Base-by-base conservation (phyloP, 2,888 invertebrate genomes). In the Noctuana brunneofusca region DNA sequence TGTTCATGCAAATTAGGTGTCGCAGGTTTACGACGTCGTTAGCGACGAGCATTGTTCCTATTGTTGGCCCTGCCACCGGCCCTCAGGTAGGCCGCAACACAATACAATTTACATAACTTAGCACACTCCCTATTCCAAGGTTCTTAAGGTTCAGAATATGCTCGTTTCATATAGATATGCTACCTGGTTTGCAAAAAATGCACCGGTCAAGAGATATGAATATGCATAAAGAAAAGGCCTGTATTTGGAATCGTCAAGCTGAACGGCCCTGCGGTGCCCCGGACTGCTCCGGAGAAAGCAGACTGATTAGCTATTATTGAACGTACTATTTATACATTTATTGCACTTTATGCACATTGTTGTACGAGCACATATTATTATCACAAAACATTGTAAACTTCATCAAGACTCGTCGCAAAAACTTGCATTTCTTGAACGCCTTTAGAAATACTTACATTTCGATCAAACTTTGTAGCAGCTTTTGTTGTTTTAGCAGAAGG, bases 151-250 rank as follows among this genome's bases (percentile, higher is more conserved):
- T 53, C 52, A 59, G 3, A 43, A 41, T 41, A 6, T 43, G 18
- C n/a, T 3, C 46, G 12, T 5, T 38, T 8, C 20, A 16, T 11
- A 2, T 12, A 46, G 11, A 20, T 9, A 22, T 16, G 59, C 32
- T 53, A 53, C 59, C 59, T 59, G 59, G 46, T 12, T 53, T 46
- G 46, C 59, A 59, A 59, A 59, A 59, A 59, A 59, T 22, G 8
- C 59, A 22, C 32, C 52, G 59, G 50, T 52, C 50, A 58, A 52
- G 24, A 58, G 27, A 52, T 59, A 53, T 59, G 59, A 59, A 59
- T 59, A 59, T 59, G 59, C 59, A 59, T 43, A 30, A 11, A 5
- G 12, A 30, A 38, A 38, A 52, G 18, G 30, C 58, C 58, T 58
- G 41, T 58, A 52, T 52, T 58, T 50, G 50, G 58, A 27, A 9